Conservation (phyloP, 2,797 vertebrate genomes). For the Tarsius wallacei region DNA sequence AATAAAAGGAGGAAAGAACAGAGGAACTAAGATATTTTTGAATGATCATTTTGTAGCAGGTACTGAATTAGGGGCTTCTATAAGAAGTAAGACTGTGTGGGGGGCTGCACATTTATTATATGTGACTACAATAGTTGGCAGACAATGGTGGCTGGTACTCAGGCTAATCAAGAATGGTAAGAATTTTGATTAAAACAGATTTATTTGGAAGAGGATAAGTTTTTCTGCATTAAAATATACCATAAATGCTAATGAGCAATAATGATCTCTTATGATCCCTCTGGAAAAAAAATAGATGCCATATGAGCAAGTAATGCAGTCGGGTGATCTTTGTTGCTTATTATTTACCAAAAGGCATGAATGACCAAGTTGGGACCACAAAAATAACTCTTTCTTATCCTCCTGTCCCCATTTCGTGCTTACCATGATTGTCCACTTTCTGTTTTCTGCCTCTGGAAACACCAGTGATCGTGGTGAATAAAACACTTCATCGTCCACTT, state of each 20-base stretch:
- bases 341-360: slow-evolving; percentile 56
- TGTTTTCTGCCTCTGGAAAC: slow-evolving; percentile 97
- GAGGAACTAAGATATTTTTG: slow-evolving; percentile 35
- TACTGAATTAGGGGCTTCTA: slow-evolving; percentile 49
- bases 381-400: background rate
- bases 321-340: slow-evolving; percentile 36
- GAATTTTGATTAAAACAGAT: slow-evolving; percentile 70
- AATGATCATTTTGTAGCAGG: slow-evolving; percentile 44
- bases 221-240: slow-evolving; percentile 58
- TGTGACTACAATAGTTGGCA: background rate
- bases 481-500: slow-evolving; percentile 97
- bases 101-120: too few species aligned
- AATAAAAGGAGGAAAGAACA: slow-evolving; percentile 8
- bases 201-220: slow-evolving; percentile 28
- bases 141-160: background rate
- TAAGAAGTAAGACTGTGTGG: background rate
- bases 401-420: slow-evolving; percentile 54
- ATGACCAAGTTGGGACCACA: slow-evolving; percentile 21
- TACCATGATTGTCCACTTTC: slow-evolving; percentile 99
- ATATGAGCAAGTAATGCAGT: background rate
- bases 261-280: slow-evolving; percentile 37
- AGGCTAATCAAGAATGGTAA: background rate
- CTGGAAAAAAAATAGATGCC: slow-evolving; percentile 56
- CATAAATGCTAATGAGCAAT: slow-evolving; percentile 49
- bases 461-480: slow-evolving; percentile 95